A percentile compares a stretch with the other conserved stretches of the same genome.
These are phyloP conservation scores for Andrena minutula DNA, from an alignment of 2,888 invertebrate genomes.

Conservation along the genomic window DNA sequence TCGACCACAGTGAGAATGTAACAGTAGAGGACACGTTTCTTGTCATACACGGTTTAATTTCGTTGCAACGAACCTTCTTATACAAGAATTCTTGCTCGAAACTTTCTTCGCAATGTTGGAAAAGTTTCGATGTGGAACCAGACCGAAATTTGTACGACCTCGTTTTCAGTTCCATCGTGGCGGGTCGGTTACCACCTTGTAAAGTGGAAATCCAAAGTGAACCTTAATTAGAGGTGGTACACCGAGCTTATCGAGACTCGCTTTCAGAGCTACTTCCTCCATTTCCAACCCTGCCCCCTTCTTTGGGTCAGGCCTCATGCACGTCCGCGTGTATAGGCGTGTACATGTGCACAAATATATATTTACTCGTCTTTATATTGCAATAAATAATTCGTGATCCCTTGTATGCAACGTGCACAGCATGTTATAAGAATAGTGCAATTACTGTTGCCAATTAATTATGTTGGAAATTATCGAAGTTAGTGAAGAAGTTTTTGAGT, in stretches of 20 bases:
- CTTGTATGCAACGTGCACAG: background rate
- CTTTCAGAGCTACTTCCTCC: constrained; percentile 53
- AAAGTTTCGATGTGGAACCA: constrained; percentile 39
- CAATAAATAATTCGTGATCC: constrained; percentile 8
- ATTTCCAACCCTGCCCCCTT: constrained; percentile 17
- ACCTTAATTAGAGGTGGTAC: constrained; percentile 60
- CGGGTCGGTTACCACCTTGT: constrained; percentile 54
- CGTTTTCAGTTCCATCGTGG: constrained; percentile 42
- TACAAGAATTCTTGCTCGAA: constrained; percentile 19
- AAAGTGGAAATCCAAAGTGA: constrained; percentile 64
- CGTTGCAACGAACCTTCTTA: background rate
- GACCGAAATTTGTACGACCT: constrained; percentile 45
- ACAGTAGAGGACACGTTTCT: no score
- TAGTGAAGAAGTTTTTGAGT: no score
- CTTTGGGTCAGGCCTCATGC: constrained; percentile 9
- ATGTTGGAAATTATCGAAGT: no score
- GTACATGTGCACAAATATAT: background rate
- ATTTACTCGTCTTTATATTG: background rate
- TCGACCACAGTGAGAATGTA: no score
- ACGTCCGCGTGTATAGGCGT: background rate
- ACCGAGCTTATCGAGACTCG: constrained; percentile 57
- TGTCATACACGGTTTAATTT: no score
- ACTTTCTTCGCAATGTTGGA: constrained; percentile 2
- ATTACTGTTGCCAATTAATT: no score
- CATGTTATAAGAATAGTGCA: no score